Percentiles rank a stretch among this genome's conserved stretches.
Conservation (phyloP, 2,888 invertebrate species). For the Aricia artaxerxes region DNA sequence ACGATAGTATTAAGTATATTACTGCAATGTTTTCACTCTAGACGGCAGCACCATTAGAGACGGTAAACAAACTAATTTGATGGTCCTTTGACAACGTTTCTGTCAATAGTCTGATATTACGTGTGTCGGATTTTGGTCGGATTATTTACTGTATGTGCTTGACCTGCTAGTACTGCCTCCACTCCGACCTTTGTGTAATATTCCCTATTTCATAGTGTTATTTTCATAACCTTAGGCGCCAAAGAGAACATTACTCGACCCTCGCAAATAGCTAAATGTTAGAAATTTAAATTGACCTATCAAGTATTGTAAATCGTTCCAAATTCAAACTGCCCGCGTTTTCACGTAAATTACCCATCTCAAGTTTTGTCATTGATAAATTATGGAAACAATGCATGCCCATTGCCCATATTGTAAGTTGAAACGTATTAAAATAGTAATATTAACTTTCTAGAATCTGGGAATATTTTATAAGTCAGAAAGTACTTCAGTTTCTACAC, state of each 20-base stretch:
- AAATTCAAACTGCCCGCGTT: not conserved
- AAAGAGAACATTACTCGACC: not conserved
- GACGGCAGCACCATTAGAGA: no score
- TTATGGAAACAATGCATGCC: constrained; percentile 1
- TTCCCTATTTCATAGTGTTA: not conserved
- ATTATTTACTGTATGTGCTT: no score
- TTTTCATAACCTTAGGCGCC: not conserved
- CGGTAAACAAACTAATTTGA: no score
- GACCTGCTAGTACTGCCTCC: no score
- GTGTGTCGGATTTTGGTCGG: no score
- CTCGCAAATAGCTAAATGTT: not conserved
- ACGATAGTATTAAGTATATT: no score
- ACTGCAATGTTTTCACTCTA: no score
- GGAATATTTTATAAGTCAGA: no score
- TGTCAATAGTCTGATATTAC: no score
- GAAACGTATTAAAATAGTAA: constrained; percentile 9
- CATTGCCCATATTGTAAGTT: not conserved
- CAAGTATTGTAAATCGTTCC: constrained; percentile 3
- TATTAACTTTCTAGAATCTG: not conserved
- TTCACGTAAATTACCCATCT: constrained; percentile 17
- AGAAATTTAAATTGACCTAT: not conserved
- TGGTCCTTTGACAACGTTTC: no score
- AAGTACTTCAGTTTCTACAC: no score
- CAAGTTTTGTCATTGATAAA: constrained; percentile 16
- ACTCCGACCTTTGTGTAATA: no score